phyloP scores from a whole-genome alignment of 1,140 invertebrate genomes.

The Euborellia annulipes region DNA sequence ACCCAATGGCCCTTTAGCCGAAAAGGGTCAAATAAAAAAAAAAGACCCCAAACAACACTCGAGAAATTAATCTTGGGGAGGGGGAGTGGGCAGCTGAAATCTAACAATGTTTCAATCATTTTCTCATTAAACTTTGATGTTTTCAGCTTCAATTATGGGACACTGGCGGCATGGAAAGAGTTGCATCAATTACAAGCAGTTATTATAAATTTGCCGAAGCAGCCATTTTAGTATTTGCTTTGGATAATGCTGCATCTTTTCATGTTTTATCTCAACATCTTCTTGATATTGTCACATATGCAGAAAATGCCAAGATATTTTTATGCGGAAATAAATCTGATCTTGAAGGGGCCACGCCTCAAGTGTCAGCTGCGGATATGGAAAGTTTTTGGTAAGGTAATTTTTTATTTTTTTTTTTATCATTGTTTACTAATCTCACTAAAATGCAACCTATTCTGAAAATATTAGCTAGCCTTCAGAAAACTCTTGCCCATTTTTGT shows the following conservation, averaged over 20 bases:
- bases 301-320: slow-evolving; percentile 86
- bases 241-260: slow-evolving; percentile 82
- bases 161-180: slow-evolving; percentile 85
- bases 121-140: no score
- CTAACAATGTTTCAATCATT: no score
- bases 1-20: no score
- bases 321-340: slow-evolving; percentile 82
- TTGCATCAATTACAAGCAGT: slow-evolving; percentile 81
- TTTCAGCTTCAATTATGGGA: slow-evolving; percentile 80
- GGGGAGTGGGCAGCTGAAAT: no score
- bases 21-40: no score
- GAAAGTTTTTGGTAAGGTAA: slow-evolving; percentile 67
- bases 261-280: slow-evolving; percentile 81
- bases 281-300: slow-evolving; percentile 78
- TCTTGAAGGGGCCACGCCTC: slow-evolving; percentile 46
- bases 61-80: no score
- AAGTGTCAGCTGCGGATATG: slow-evolving; percentile 76
- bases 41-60: no score
- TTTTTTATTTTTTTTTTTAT: not conserved
- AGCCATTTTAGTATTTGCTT: slow-evolving; percentile 74
- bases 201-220: slow-evolving; percentile 90
- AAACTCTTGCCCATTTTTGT: no score
- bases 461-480: no score
- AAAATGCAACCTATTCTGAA: no score
- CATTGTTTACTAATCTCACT: no score